These are phyloP conservation scores for Drosophila kanapiae DNA, from an alignment of 1,140 invertebrate species.

Conservation along the genomic window DNA sequence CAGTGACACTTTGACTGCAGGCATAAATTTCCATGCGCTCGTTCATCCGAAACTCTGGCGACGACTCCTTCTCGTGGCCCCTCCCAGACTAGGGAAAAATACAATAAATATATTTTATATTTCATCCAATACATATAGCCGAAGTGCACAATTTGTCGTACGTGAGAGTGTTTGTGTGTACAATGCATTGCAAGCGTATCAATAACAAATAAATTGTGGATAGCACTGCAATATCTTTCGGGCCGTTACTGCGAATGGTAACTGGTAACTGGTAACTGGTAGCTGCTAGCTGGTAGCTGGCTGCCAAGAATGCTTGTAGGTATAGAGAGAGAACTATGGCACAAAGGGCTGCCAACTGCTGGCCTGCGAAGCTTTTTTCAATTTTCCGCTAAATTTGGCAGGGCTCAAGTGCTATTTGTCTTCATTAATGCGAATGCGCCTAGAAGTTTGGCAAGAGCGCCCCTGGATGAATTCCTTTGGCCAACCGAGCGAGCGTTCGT, in stretches of 20 bases:
- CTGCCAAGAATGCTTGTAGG: conserved; percentile 57
- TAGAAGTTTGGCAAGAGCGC: conserved; percentile 63
- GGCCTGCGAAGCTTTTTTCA: conserved; percentile 76
- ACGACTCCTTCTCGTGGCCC: conserved; percentile 11
- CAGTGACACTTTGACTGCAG: conserved; percentile 44
- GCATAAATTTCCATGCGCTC: conserved; percentile 44
- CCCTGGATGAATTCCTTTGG: conserved; percentile 25
- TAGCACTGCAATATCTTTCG: conserved; percentile 72
- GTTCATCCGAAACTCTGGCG: conserved; percentile 13
- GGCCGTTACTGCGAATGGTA: conserved; percentile 27
- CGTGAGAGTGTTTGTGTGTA: conserved; percentile 17
- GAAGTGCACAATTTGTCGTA: conserved; percentile 50
- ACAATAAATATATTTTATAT: conserved; percentile 71
- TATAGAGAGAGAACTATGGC: conserved; percentile 44
- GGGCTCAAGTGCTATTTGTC: conserved; percentile 79
- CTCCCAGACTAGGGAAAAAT: conserved; percentile 31
- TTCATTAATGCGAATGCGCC: conserved; percentile 82
- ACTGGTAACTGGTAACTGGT: conserved; percentile 13
- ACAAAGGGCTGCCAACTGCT: conserved; percentile 45
- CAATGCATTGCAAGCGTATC: conserved; percentile 65
- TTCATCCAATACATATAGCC: conserved; percentile 11
- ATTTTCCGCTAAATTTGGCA: conserved; percentile 85
- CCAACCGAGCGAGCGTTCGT: conserved; percentile 10
- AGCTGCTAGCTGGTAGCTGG: conserved; percentile 25
- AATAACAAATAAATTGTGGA: conserved; percentile 72